phyloP scores from a whole-genome alignment of 2,797 vertebrate species.

The Eupleurogrammus muticus region DNA sequence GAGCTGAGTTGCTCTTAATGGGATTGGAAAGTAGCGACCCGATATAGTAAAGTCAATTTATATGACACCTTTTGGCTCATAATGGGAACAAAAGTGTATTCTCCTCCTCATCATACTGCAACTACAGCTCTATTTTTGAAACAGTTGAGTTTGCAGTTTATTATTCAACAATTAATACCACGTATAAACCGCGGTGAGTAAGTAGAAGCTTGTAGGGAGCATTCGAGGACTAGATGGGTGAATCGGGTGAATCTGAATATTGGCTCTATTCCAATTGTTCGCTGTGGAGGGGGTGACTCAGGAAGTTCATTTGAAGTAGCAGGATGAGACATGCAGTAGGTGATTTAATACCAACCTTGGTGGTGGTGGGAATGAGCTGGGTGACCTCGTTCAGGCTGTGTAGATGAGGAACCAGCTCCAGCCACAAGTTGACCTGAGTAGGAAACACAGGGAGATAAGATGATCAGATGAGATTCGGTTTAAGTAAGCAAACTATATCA shows the following conservation, averaged over 20 bases:
- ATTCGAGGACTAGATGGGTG: neutral
- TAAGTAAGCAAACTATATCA: neutral
- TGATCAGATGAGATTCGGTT: neutral
- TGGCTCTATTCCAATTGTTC: neutral
- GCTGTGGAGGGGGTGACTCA: slow-evolving; percentile 4
- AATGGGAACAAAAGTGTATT: slow-evolving; percentile 1
- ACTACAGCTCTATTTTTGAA: neutral
- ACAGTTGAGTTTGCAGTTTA: neutral
- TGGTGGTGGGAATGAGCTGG: slow-evolving; percentile 97
- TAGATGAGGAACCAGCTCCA: slow-evolving; percentile 98
- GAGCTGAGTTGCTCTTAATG: neutral
- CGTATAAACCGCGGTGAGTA: neutral
- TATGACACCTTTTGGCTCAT: neutral
- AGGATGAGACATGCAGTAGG: neutral
- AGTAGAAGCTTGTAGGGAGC: neutral
- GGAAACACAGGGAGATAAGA: neutral
- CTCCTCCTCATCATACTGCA: neutral
- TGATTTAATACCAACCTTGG: slow-evolving; percentile 83
- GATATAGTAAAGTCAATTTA: neutral
- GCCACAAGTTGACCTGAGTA: slow-evolving; percentile 90
- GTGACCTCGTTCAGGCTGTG: slow-evolving; percentile 99
- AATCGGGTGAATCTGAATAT: slow-evolving; percentile 3
- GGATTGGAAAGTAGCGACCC: neutral
- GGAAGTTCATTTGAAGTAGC: slow-evolving; percentile 6
- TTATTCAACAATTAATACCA: neutral